Percentiles rank a stretch among this genome's conserved stretches.
Conservation (phyloP, 2,888 invertebrate genomes). For the Psococerastis gibbosa region DNA sequence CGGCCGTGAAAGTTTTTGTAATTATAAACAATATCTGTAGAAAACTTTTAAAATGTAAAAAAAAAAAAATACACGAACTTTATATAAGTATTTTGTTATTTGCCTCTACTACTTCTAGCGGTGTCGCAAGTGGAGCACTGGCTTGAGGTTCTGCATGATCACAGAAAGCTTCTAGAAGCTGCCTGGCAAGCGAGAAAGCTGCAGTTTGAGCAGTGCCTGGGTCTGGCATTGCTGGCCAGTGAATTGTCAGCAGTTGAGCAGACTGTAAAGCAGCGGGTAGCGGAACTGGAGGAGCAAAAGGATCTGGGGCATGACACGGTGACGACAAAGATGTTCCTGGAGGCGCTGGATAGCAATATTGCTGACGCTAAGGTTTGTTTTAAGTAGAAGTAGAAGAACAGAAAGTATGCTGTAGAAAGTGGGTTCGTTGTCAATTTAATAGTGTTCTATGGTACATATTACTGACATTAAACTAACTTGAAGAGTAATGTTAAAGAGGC, state of each 20-base stretch:
- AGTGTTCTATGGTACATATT: no score
- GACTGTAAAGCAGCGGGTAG: constrained; percentile 33
- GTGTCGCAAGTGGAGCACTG: constrained; percentile 51
- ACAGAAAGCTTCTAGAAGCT: constrained; percentile 48
- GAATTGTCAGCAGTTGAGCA: constrained; percentile 48
- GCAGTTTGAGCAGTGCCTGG: constrained; percentile 59
- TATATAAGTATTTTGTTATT: constrained; percentile 12
- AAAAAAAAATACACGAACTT: no score
- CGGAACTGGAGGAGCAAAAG: constrained; percentile 33
- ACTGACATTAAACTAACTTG: no score
- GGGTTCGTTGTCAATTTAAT: no score
- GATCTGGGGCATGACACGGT: constrained; percentile 52
- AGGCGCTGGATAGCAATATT: constrained; percentile 46
- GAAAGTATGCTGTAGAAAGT: neutral
- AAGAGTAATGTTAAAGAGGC: no score
- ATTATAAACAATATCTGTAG: no score
- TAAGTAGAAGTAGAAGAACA: neutral
- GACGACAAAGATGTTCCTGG: constrained; percentile 43
- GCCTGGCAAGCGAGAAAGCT: constrained; percentile 47
- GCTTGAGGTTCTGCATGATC: constrained; percentile 56
- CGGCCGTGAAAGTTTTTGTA: no score
- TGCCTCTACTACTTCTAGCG: constrained; percentile 26
- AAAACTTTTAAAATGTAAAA: no score
- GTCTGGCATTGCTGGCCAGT: constrained; percentile 48
- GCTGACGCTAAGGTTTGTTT: constrained; percentile 42